These are phyloP conservation scores for Mantis religiosa DNA, from an alignment of 2,888 invertebrate genomes.

Conservation along the genomic window DNA sequence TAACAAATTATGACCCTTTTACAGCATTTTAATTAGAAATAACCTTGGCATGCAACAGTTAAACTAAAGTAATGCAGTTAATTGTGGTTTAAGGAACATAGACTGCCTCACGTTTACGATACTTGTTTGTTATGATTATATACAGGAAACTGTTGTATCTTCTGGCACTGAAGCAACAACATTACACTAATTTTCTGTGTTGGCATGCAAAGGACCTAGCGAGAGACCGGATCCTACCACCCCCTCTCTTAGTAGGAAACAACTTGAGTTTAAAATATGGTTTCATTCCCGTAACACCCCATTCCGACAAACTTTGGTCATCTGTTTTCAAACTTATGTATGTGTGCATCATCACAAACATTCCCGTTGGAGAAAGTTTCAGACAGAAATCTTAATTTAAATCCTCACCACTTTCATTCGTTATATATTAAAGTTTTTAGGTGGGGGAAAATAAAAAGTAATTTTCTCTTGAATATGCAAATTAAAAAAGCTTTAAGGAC, in stretches of 20 bases:
- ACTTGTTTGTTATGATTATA: too few species aligned
- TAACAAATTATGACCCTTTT: too few species aligned
- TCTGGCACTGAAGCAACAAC: too few species aligned
- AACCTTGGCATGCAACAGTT: too few species aligned
- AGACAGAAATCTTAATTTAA: conserved; percentile 31
- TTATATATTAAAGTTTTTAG: conserved; percentile 26
- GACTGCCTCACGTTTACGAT: too few species aligned
- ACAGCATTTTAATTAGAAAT: too few species aligned
- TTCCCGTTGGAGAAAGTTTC: conserved; percentile 24
- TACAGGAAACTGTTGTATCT: too few species aligned
- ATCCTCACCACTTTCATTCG: conserved; percentile 29
- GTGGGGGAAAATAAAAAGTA: conserved; percentile 17
- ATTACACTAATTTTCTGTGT: background rate
- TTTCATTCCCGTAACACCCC: conserved; percentile 27
- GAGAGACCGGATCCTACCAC: background rate
- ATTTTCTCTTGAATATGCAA: conserved; percentile 26
- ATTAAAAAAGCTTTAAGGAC: background rate
- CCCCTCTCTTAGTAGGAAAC: background rate
- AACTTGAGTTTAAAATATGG: conserved; percentile 27
- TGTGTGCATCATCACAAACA: conserved; percentile 15
- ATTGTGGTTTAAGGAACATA: too few species aligned
- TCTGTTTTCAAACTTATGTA: conserved; percentile 27
- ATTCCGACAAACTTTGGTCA: conserved; percentile 27
- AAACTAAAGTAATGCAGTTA: too few species aligned
- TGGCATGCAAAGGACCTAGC: background rate